Base-by-base conservation (phyloP, 2,113 vertebrate species). In the Nasalis larvatus region DNA sequence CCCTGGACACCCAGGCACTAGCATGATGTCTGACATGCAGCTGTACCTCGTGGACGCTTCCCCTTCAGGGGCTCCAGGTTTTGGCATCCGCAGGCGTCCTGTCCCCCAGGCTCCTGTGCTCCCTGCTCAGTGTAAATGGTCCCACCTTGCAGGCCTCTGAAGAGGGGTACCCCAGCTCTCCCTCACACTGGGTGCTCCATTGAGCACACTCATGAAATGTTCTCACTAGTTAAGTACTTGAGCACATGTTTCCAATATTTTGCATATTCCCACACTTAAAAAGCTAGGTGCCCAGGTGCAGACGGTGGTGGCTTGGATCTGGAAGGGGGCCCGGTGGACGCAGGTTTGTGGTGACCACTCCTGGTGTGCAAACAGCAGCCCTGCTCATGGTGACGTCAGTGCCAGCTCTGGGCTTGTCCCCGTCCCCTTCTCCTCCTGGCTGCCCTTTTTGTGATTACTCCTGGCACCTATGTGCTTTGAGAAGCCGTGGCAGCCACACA, bases 341-440 rank as follows among this genome's bases (percentile, higher is more conserved):
- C 7, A 1, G 12, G 1, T 10, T 8, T 11, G 20, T 8, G 20
- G 45, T 3, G n/a, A 21, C 32, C 3, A 0, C 37, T 23, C 5
- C 1, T 4, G 1, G 0, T 0, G 1, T 0, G 0, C 5, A 4
- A 8, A 45, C 0, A 0, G 16, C 6, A 11, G 35, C 5, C 21
- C 8, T n/a, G 14, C 54, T 21, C 1, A 0, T 2, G 4, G 18
- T 0, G 2, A 49, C 16, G 11, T 0, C 6, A 1, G 3, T 0
- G 16, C 37, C 37, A 6, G 27, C 52, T 7, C 14, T 0, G 32
- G 68, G 30, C 3, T 6, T 68, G 66, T 35, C 66, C 20, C 23
- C 5, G 20, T 3, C 7, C 68, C 58, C 63, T 14, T 20, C 30
- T 10, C 27, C 71, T 6, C 60, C 20, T 9, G 3, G 71, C 21